A percentile compares a stretch with the other conserved stretches of the same genome.
These are phyloP conservation scores for Halyomorpha halys DNA, from an alignment of 1,140 invertebrate genomes.

Conservation along the genomic window DNA sequence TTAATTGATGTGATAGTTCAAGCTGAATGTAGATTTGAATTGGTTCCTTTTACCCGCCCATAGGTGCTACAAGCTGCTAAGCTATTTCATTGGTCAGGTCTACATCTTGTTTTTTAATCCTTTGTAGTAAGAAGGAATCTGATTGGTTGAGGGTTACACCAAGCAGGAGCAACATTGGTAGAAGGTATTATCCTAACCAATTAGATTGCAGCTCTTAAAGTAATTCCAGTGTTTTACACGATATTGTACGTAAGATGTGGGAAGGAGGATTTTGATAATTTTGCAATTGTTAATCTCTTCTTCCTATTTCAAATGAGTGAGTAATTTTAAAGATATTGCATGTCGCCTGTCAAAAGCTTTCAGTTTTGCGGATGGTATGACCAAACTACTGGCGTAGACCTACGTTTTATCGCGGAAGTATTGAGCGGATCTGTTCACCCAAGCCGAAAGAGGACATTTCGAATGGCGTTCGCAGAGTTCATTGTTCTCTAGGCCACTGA, in stretches of 20 bases:
- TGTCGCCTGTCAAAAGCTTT: slow-evolving; percentile 13
- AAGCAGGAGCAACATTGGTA: slow-evolving; percentile 31
- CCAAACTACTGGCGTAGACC: not conserved
- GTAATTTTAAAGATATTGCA: slow-evolving; percentile 29
- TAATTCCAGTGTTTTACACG: slow-evolving; percentile 34
- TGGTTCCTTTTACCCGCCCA: not conserved
- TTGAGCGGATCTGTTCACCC: slow-evolving; percentile 34
- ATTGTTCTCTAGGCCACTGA: slow-evolving; percentile 34
- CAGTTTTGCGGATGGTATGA: not conserved
- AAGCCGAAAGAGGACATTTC: slow-evolving; percentile 37
- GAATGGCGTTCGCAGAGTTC: slow-evolving; percentile 37
- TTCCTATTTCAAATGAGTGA: slow-evolving; percentile 31
- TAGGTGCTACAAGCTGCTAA: slow-evolving; percentile 4
- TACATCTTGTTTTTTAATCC: slow-evolving; percentile 37
- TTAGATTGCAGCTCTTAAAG: slow-evolving; percentile 36
- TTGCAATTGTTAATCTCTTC: slow-evolving; percentile 33
- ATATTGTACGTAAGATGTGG: slow-evolving; percentile 35
- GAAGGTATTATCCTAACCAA: slow-evolving; percentile 41
- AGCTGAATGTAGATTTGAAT: too few species aligned
- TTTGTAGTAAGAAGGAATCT: slow-evolving; percentile 48
- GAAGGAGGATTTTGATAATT: slow-evolving; percentile 34
- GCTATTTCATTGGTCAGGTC: slow-evolving; percentile 24
- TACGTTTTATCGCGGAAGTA: slow-evolving; percentile 29
- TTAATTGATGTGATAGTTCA: too few species aligned
- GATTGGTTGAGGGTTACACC: slow-evolving; percentile 46